Conservation (phyloP, 2,797 vertebrate species). For the Gallinago solitaria region DNA sequence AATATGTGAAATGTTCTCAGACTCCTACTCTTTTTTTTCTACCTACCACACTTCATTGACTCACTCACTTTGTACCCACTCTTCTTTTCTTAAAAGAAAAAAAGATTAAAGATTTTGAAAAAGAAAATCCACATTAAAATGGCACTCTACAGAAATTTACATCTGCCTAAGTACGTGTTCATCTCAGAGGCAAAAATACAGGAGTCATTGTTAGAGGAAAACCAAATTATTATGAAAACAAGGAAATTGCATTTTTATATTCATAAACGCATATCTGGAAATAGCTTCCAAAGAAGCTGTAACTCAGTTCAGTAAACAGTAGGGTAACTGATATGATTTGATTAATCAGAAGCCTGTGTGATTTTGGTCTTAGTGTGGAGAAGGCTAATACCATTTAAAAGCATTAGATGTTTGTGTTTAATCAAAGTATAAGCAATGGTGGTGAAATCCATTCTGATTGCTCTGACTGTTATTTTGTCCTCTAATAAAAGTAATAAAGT, state of each 20-base stretch:
- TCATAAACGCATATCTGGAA: neutral
- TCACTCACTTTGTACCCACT: neutral
- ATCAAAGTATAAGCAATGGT: neutral
- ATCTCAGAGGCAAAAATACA: neutral
- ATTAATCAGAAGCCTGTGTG: neutral
- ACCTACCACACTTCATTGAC: neutral
- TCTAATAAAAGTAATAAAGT: neutral
- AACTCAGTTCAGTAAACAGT: neutral
- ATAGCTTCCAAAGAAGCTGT: neutral
- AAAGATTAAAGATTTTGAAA: neutral
- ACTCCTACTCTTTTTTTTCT: neutral
- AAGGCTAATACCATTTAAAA: neutral
- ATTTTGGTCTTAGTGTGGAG: neutral
- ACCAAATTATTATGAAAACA: neutral
- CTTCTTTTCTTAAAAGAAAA: neutral
- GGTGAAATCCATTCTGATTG: neutral
- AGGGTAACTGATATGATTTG: neutral
- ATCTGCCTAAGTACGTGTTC: neutral
- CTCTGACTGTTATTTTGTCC: neutral
- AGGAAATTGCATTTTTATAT: neutral
- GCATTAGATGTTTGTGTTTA: neutral
- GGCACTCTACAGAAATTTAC: neutral
- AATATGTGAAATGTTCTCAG: neutral
- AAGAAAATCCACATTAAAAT: neutral
- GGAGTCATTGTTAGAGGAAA: neutral